phyloP scores from a whole-genome alignment of 1,140 invertebrate genomes.

The Penaeus indicus region DNA sequence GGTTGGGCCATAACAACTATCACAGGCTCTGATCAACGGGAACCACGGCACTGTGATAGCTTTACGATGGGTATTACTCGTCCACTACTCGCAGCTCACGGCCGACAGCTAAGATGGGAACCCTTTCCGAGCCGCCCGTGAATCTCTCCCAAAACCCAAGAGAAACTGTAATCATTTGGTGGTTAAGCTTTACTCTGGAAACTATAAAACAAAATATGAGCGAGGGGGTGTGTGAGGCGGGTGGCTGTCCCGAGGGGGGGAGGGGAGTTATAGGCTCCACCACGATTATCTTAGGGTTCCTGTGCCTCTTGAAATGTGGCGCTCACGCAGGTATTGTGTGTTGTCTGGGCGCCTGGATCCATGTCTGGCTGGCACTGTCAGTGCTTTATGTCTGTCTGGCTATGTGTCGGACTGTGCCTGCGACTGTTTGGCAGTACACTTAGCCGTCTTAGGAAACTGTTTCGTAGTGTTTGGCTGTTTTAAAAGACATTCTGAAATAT shows the following conservation, averaged over 20 bases:
- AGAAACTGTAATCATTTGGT: slow-evolving; percentile 60
- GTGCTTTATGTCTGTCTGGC: too few species aligned
- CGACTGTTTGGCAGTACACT: too few species aligned
- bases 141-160: slow-evolving; percentile 49
- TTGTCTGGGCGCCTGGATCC: too few species aligned
- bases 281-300: too few species aligned
- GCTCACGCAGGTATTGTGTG: too few species aligned
- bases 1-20: slow-evolving; percentile 55
- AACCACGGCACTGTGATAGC: slow-evolving; percentile 47
- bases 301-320: too few species aligned
- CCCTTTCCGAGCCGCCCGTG: slow-evolving; percentile 42
- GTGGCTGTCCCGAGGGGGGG: neutral
- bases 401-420: too few species aligned
- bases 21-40: slow-evolving; percentile 53
- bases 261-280: neutral
- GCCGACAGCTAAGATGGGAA: slow-evolving; percentile 53
- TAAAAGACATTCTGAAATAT: too few species aligned
- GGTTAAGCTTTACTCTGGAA: slow-evolving; percentile 39
- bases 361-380: too few species aligned
- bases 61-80: slow-evolving; percentile 60
- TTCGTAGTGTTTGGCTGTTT: too few species aligned
- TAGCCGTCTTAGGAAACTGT: too few species aligned
- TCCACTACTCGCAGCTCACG: slow-evolving; percentile 59
- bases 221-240: neutral
- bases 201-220: slow-evolving; percentile 35